Evolutionary conservation across 1,140 invertebrate species (phyloP), one percentile per base, ranked within the genome.

Genomic region (Portunus trituberculatus): DNA sequence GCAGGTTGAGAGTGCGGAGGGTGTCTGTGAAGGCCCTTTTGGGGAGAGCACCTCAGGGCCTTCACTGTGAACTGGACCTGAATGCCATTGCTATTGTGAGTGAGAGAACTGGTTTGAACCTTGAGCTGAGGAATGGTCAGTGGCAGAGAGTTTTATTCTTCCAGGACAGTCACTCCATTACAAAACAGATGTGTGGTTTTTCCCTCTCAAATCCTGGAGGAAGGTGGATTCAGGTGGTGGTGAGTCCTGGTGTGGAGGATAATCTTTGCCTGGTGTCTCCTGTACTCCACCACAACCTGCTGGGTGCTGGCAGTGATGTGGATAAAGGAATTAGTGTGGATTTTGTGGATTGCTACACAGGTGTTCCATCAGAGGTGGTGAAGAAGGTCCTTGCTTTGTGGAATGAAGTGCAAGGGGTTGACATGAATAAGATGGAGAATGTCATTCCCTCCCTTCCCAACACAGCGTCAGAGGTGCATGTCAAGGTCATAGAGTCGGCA

Each of bases 61-160:
- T 46, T 16, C 52, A 86, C 16, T 67, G 76, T 82, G 94, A 95
- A 82, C 83, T 67, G 87, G 94, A 95, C 84, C 12, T 95, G 16
- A 95, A 95, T 89, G 82, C 94, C 88, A 82, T 82, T 84, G 94
- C 87, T 29, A 25, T 95, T 76, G 32, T 95, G 0, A 95, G 52
- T 92, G 25, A 52, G n/a, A 95, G 82, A 88, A 86, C 25, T 39
- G 90, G 91, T 29, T 12, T 95, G 46, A 28, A 25, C 39, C 86
- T 87, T 76, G 91, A 76, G n/a, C 29, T 95, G 7, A 87, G 29
- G 48, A 67, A 67, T 95, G 91, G 91, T 28, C 83, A 95, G 59
- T 95, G 94, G 94, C 46, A 92, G 20, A 82, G 88, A 67, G 91
- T 76, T 14, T 20, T 88, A 48, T 93, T 76, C 20, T 25, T n/a